A percentile compares a stretch with the other conserved stretches of the same genome.
Evolutionary conservation across 37 sponge, comb jelly and placozoan genomes (phyloP).

Genomic region (Trichoplax adhaerens): DNA sequence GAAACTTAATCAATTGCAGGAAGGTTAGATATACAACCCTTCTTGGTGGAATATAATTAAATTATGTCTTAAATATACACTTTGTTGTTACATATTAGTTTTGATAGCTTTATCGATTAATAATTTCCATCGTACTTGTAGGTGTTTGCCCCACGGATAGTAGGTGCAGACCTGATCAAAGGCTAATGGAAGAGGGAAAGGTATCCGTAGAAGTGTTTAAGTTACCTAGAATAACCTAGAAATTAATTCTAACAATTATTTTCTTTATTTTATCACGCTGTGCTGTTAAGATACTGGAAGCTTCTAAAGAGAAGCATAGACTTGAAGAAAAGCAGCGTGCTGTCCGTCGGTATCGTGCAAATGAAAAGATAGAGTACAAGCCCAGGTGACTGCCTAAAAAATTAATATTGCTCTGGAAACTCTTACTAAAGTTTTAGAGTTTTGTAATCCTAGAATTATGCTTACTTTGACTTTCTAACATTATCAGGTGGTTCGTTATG

Average conservation of each 20-base stretch:
- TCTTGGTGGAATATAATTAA: slow-evolving; percentile 14
- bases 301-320: slow-evolving; percentile 55
- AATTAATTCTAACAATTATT: too few species aligned
- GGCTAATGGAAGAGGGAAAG: slow-evolving; percentile 47
- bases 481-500: slow-evolving; percentile 43
- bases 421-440: neutral
- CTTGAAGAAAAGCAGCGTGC: slow-evolving; percentile 93
- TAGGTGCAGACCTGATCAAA: slow-evolving; percentile 61
- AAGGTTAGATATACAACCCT: slow-evolving; percentile 5
- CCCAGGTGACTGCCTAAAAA: slow-evolving; percentile 32
- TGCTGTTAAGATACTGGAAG: slow-evolving; percentile 35
- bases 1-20: slow-evolving; percentile 60
- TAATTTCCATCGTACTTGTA: too few species aligned
- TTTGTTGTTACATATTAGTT: neutral
- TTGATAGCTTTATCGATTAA: too few species aligned
- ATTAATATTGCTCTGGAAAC: neutral
- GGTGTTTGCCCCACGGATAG: slow-evolving; percentile 55
- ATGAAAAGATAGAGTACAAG: slow-evolving; percentile 28
- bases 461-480: neutral
- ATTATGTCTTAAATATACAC: neutral
- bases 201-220: too few species aligned
- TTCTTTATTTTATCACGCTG: too few species aligned
- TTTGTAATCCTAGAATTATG: neutral
- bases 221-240: too few species aligned
- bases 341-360: slow-evolving; percentile 31